phyloP scores from a whole-genome alignment of 2,888 invertebrate species.

The Rhaphigaster nebulosa region DNA sequence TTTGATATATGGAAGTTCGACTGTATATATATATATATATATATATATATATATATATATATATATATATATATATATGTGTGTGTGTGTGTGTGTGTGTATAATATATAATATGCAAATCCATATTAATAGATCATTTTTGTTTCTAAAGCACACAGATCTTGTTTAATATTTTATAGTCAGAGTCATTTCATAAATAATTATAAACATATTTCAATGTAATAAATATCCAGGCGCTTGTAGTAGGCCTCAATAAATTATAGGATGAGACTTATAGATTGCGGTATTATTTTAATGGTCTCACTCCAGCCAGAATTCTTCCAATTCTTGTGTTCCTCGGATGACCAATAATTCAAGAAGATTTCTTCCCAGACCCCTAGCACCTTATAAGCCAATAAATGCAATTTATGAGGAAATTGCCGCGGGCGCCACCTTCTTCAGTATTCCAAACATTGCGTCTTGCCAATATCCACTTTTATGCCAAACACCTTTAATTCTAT shows the following conservation, averaged over 20 bases:
- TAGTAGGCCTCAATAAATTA: background rate
- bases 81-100: too few species aligned
- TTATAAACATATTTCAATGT: too few species aligned
- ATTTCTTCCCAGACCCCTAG: background rate
- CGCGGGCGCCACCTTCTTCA: background rate
- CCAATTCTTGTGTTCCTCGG: background rate
- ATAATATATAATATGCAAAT: too few species aligned
- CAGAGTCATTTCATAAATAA: too few species aligned
- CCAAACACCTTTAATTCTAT: slow-evolving; percentile 15
- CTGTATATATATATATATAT: too few species aligned
- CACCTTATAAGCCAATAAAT: slow-evolving; percentile 35
- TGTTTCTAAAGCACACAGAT: too few species aligned
- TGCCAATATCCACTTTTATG: background rate
- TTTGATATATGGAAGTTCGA: too few species aligned
- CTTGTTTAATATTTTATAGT: too few species aligned
- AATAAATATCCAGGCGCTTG: too few species aligned
- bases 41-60: too few species aligned
- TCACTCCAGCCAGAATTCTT: background rate
- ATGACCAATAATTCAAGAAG: background rate
- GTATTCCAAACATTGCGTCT: background rate
- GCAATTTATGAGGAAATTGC: background rate
- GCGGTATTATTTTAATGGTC: background rate
- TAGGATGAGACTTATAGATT: background rate
- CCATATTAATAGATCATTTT: too few species aligned
- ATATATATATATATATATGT: too few species aligned